Percentiles rank a stretch among this genome's conserved stretches.
Conservation (phyloP, 2,888 invertebrate genomes). For the Herminia tarsipennalis region DNA sequence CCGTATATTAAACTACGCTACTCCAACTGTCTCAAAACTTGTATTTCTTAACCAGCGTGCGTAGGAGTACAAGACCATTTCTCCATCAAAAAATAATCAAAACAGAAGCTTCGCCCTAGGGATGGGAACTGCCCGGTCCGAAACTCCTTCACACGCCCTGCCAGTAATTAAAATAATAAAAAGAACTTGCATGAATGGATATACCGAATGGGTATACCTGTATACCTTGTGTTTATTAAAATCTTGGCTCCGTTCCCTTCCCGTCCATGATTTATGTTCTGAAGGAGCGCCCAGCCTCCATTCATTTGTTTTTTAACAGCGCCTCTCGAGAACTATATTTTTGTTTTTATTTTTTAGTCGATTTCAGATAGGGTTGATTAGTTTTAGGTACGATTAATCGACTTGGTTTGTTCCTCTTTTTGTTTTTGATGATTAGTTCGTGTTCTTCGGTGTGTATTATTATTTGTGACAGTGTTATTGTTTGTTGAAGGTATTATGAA, state of each 20-base stretch:
- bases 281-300: slow-evolving; percentile 72
- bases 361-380: slow-evolving; percentile 79
- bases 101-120: slow-evolving; percentile 37
- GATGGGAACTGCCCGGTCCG: slow-evolving; percentile 31
- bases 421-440: slow-evolving; percentile 44
- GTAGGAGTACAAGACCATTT: slow-evolving; percentile 7
- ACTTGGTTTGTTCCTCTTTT: slow-evolving; percentile 43
- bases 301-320: slow-evolving; percentile 80
- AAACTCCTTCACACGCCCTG: slow-evolving; percentile 74
- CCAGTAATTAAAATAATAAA: slow-evolving; percentile 77
- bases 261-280: slow-evolving; percentile 77
- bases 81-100: slow-evolving; percentile 12
- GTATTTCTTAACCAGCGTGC: neutral
- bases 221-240: slow-evolving; percentile 82
- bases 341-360: slow-evolving; percentile 29
- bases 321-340: slow-evolving; percentile 15
- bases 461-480: slow-evolving; percentile 48
- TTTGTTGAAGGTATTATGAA: neutral
- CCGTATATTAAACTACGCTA: no score
- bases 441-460: slow-evolving; percentile 45
- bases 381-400: slow-evolving; percentile 79
- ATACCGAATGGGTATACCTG: slow-evolving; percentile 76
- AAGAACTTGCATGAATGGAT: slow-evolving; percentile 77
- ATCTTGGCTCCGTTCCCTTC: slow-evolving; percentile 68
- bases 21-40: neutral